Percentiles rank a stretch among this genome's conserved stretches.
Evolutionary conservation across 2,113 vertebrate species (phyloP).

Genomic region (Otis tarda): DNA sequence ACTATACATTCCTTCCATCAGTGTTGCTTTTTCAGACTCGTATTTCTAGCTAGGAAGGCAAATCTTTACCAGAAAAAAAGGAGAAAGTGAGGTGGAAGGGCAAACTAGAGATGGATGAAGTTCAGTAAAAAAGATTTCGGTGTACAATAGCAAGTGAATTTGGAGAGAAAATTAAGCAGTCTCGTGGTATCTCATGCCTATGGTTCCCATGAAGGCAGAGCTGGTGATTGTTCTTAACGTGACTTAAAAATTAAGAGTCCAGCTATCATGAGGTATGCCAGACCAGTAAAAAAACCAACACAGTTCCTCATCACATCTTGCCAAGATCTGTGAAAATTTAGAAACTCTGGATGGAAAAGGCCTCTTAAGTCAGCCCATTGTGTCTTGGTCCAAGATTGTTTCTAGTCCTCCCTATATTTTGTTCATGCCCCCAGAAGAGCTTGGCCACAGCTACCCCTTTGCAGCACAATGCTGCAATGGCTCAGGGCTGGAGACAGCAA

Average conservation of each 20-base stretch:
- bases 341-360: background rate
- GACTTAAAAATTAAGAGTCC: background rate
- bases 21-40: background rate
- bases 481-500: background rate
- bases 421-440: background rate
- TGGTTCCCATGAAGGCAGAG: background rate
- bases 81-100: background rate
- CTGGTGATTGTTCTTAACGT: background rate
- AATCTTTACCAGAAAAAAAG: background rate
- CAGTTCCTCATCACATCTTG: background rate
- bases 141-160: background rate
- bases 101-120: background rate
- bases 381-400: background rate
- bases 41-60: background rate
- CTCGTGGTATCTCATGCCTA: background rate
- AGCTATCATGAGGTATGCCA: rapidly evolving
- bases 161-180: background rate
- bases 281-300: background rate
- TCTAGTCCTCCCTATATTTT: background rate
- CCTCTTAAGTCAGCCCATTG: background rate
- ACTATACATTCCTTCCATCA: background rate
- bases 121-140: background rate
- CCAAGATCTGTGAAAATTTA: background rate
- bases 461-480: rapidly evolving
- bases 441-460: background rate